Evolutionary conservation across 2,797 vertebrate species (phyloP).

Genomic region (Cossypha polioptera): DNA sequence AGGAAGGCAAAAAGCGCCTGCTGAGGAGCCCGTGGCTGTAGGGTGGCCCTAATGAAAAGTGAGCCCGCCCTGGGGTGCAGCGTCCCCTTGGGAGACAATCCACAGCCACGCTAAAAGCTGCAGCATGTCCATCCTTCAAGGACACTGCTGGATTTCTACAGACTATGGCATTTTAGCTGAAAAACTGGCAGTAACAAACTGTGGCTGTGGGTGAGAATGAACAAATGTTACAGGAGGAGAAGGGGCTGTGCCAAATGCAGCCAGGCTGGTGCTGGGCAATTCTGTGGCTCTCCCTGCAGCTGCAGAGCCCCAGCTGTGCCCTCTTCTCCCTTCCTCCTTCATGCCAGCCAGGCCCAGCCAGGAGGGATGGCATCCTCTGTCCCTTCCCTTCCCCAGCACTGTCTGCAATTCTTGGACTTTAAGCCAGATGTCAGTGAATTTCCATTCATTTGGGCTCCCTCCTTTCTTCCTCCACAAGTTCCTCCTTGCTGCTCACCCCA

Average conservation of each 20-base stretch:
- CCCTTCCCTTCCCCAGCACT: neutral
- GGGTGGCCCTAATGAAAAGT: fast-evolving
- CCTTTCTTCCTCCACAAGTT: neutral
- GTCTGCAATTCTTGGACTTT: neutral
- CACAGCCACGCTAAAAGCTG: fast-evolving
- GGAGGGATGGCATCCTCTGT: fast-evolving
- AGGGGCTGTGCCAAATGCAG: fast-evolving
- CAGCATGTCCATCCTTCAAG: fast-evolving
- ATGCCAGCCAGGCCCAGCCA: neutral
- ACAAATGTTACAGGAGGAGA: fast-evolving
- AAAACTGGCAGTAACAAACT: neutral
- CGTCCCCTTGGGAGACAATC: neutral
- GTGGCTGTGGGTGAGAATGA: fast-evolving
- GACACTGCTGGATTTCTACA: fast-evolving
- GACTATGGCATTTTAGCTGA: neutral
- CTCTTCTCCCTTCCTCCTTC: neutral
- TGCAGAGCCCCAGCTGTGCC: neutral
- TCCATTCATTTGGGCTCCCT: neutral
- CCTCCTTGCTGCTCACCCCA: neutral
- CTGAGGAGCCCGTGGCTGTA: fast-evolving
- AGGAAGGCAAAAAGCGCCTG: neutral
- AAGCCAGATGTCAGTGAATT: slow-evolving; percentile 65
- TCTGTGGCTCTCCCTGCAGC: neutral
- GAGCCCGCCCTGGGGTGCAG: fast-evolving
- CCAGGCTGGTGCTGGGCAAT: fast-evolving